A percentile compares a stretch with the other conserved stretches of the same genome.
These are phyloP conservation scores for Leuciscus waleckii DNA, from an alignment of 2,797 vertebrate species.

Conservation along the genomic window DNA sequence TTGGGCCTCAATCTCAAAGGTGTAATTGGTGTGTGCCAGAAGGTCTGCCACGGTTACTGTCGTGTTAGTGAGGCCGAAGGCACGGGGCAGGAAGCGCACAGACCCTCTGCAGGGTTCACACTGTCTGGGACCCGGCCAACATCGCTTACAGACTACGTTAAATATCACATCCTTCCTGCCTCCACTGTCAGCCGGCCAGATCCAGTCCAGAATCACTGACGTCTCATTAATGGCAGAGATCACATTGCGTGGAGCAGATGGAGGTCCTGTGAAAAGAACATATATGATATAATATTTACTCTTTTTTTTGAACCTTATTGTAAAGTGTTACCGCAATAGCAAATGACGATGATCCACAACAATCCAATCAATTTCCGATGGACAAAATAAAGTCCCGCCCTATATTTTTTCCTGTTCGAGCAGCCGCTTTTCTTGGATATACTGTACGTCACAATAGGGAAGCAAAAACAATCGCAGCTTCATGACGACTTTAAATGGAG, in stretches of 20 bases:
- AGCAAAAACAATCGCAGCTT: not conserved
- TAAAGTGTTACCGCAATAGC: not conserved
- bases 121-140: conserved; percentile 72
- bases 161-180: conserved; percentile 93
- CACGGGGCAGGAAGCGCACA: conserved; percentile 91
- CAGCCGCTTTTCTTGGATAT: not conserved
- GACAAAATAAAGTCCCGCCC: not conserved
- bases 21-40: conserved; percentile 97
- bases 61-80: conserved; percentile 89
- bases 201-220: conserved; percentile 98
- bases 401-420: not conserved
- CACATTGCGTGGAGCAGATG: conserved; percentile 92
- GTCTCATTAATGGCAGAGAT: conserved; percentile 99
- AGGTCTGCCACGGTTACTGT: conserved; percentile 94
- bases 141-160: conserved; percentile 93
- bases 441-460: not conserved
- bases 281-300: not conserved
- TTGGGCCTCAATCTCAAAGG: conserved; percentile 93
- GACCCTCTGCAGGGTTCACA: conserved; percentile 90
- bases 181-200: conserved; percentile 92
- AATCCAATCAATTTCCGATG: not conserved
- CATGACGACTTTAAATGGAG: not conserved
- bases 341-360: not conserved
- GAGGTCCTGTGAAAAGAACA: conserved; percentile 83
- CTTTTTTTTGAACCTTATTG: no score